phyloP scores from a whole-genome alignment of 1,140 invertebrate genomes.

The Aphelenchoides fujianensis region DNA sequence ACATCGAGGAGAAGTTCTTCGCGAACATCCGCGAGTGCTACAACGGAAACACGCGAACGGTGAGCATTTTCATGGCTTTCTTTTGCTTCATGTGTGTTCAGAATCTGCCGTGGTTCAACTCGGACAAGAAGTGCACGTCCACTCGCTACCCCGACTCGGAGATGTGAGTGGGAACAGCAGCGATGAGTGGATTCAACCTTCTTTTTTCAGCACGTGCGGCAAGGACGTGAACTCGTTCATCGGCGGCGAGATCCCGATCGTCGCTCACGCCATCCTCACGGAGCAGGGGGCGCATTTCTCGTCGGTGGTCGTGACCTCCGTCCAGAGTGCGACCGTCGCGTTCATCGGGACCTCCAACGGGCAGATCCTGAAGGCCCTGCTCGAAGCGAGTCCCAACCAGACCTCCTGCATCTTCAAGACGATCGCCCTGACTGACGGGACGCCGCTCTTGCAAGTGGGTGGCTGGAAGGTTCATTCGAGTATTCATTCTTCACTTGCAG shows the following conservation, averaged over 20 bases:
- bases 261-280: constrained; percentile 32
- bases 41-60: constrained; percentile 46
- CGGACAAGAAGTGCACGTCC: constrained; percentile 45
- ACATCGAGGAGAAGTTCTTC: constrained; percentile 57
- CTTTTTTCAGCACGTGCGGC: constrained; percentile 35
- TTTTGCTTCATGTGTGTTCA: constrained; percentile 20
- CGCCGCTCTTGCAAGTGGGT: constrained; percentile 28
- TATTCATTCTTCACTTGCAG: too few species aligned
- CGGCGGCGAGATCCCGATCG: constrained; percentile 56
- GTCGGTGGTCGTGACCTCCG: constrained; percentile 45
- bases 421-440: constrained; percentile 45
- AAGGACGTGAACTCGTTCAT: constrained; percentile 57
- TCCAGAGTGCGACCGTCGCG: constrained; percentile 54
- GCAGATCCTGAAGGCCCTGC: constrained; percentile 44
- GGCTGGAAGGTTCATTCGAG: too few species aligned
- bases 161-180: constrained; percentile 40
- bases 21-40: constrained; percentile 58
- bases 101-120: constrained; percentile 61
- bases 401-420: constrained; percentile 46
- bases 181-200: background rate
- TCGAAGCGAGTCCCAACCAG: constrained; percentile 26
- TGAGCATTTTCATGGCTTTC: constrained; percentile 20
- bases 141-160: constrained; percentile 52
- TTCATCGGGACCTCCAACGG: constrained; percentile 59
- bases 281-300: constrained; percentile 45